These are phyloP conservation scores for Urechis unicinctus DNA, from an alignment of 2,888 invertebrate species.

Conservation along the genomic window DNA sequence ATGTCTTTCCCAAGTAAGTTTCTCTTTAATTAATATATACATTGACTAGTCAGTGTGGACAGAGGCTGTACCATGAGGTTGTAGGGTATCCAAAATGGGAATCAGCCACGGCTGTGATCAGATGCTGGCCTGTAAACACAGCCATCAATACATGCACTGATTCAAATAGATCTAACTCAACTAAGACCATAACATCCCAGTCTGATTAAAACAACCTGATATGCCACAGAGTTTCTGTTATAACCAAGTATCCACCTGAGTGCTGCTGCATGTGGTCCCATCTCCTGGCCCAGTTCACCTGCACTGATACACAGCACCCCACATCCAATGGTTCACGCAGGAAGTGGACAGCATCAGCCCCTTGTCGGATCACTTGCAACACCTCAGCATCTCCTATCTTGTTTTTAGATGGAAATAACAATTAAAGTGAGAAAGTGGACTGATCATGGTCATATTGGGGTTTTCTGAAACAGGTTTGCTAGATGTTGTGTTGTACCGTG, in stretches of 20 bases:
- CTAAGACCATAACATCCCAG: too few relatives aligned
- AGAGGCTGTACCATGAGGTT: constrained; percentile 70
- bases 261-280: constrained; percentile 90
- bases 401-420: too few relatives aligned
- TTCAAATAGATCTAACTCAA: not conserved
- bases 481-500: too few relatives aligned
- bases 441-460: too few relatives aligned
- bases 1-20: too few relatives aligned
- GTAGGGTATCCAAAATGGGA: constrained; percentile 64
- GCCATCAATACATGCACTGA: not conserved
- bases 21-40: too few relatives aligned
- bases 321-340: constrained; percentile 58
- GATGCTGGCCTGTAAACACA: constrained; percentile 65
- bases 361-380: constrained; percentile 64
- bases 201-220: too few relatives aligned
- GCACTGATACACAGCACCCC: constrained; percentile 61
- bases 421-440: too few relatives aligned
- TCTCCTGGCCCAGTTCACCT: constrained; percentile 69
- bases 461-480: too few relatives aligned
- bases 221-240: too few relatives aligned
- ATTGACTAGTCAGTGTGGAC: too few relatives aligned
- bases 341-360: constrained; percentile 69
- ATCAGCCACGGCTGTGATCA: constrained; percentile 73
- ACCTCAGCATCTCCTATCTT: constrained; percentile 63
- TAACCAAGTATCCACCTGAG: constrained; percentile 58